Conservation (phyloP, 2,113 vertebrate genomes). For the Arenaria interpres region DNA sequence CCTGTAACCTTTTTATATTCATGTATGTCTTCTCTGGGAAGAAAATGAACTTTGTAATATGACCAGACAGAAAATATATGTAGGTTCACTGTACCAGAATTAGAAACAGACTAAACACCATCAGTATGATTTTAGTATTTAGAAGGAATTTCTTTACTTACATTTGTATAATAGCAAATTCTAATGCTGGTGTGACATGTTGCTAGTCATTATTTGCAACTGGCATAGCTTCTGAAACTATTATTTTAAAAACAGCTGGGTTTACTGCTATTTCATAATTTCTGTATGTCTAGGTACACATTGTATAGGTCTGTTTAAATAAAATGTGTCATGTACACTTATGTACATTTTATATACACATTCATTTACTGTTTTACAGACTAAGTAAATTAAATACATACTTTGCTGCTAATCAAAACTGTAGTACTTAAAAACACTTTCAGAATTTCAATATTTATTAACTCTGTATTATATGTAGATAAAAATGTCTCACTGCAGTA, state of each 20-base stretch:
- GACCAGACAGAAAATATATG: slow-evolving; percentile 13
- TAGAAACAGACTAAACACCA: slow-evolving; percentile 15
- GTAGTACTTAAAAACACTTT: slow-evolving; percentile 26
- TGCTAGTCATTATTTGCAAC: slow-evolving; percentile 61
- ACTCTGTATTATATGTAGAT: not conserved
- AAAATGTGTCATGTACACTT: not conserved
- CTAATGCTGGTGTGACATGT: not conserved
- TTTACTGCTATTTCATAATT: slow-evolving; percentile 9
- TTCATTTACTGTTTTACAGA: not conserved
- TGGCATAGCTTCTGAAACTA: slow-evolving; percentile 9
- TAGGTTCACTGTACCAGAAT: not conserved
- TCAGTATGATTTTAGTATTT: slow-evolving; percentile 19
- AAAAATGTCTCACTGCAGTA: not conserved
- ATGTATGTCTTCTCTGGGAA: slow-evolving; percentile 13
- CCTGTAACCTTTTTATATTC: slow-evolving; percentile 23
- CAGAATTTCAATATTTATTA: not conserved
- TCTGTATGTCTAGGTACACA: not conserved
- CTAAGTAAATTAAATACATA: not conserved
- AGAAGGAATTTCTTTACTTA: slow-evolving; percentile 10
- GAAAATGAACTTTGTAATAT: slow-evolving; percentile 1
- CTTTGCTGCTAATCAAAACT: slow-evolving; percentile 59
- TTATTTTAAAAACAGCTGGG: not conserved
- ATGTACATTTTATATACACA: not conserved
- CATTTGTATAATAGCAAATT: not conserved
- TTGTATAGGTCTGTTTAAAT: not conserved